These are phyloP conservation scores for Macrostomum lignano DNA, from an alignment of 1,140 invertebrate species.

Conservation along the genomic window DNA sequence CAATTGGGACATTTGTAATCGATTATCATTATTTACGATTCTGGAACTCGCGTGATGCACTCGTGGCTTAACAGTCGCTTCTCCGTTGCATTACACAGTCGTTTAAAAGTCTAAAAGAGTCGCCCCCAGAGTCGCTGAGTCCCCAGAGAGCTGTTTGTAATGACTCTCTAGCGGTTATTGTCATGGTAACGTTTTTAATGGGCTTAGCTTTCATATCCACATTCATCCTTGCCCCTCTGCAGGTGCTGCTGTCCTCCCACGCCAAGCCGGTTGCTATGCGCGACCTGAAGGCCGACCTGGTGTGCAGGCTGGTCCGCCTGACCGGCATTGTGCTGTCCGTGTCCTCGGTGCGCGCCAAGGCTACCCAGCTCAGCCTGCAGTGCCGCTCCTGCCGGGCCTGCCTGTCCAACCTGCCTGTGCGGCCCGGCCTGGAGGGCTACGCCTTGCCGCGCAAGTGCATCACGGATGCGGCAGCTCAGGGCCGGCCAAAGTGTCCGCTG, in stretches of 20 bases:
- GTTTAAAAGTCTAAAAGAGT: too few relatives aligned
- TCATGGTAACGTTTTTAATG: too few relatives aligned
- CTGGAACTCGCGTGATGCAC: too few relatives aligned
- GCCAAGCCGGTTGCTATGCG: constrained; percentile 49
- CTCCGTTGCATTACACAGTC: too few relatives aligned
- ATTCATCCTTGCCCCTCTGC: constrained; percentile 33
- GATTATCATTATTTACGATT: too few relatives aligned
- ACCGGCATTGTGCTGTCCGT: constrained; percentile 79
- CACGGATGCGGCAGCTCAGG: constrained; percentile 4
- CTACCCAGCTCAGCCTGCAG: constrained; percentile 70
- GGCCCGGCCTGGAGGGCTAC: constrained; percentile 82
- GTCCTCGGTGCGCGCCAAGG: constrained; percentile 70
- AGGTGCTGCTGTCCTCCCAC: constrained; percentile 59
- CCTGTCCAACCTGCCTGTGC: constrained; percentile 58
- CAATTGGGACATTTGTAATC: too few relatives aligned
- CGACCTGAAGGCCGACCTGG: constrained; percentile 48
- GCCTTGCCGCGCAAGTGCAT: constrained; percentile 65
- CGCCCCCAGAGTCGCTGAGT: too few relatives aligned
- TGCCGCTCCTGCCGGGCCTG: constrained; percentile 69
- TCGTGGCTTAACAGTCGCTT: too few relatives aligned
- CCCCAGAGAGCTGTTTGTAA: too few relatives aligned
- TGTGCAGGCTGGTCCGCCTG: constrained; percentile 70
- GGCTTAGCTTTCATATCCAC: too few relatives aligned
- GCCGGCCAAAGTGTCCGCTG: constrained; percentile 49
- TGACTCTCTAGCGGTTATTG: too few relatives aligned